Evolutionary conservation across 2,113 vertebrate genomes (phyloP).

Genomic region (Lepus europaeus): DNA sequence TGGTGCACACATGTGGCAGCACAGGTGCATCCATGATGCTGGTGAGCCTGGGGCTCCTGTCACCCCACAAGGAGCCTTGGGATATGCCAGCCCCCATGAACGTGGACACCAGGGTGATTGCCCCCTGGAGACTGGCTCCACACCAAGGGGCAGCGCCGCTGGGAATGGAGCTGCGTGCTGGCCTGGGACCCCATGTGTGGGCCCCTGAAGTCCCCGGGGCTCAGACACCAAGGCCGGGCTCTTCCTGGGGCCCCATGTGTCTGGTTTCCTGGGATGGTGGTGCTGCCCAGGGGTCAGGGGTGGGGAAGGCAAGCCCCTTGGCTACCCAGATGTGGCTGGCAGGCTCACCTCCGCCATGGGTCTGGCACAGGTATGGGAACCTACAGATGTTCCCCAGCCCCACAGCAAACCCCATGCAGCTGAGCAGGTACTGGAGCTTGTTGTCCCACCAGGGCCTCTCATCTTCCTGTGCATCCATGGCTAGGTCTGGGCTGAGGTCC

Average conservation of each 20-base stretch:
- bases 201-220: not conserved
- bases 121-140: not conserved
- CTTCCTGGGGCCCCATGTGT: too few relatives aligned
- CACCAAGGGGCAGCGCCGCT: too few relatives aligned
- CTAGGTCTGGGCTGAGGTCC: accelerated
- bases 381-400: conserved; percentile 95
- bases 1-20: too few relatives aligned
- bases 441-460: conserved; percentile 92
- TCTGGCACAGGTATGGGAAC: too few relatives aligned
- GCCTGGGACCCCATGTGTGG: too few relatives aligned
- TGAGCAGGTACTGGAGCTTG: conserved; percentile 93
- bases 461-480: conserved; percentile 56
- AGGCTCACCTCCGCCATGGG: too few relatives aligned
- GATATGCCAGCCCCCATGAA: too few relatives aligned
- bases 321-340: accelerated
- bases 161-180: too few relatives aligned
- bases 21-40: too few relatives aligned
- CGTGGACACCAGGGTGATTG: too few relatives aligned
- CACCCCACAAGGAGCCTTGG: not conserved
- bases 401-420: conserved; percentile 93
- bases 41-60: not conserved
- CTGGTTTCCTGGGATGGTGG: too few relatives aligned
- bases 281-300: too few relatives aligned
- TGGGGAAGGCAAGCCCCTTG: not conserved
- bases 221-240: not conserved